phyloP scores from a whole-genome alignment of 2,113 vertebrate genomes.

The Peromyscus polionotus region DNA sequence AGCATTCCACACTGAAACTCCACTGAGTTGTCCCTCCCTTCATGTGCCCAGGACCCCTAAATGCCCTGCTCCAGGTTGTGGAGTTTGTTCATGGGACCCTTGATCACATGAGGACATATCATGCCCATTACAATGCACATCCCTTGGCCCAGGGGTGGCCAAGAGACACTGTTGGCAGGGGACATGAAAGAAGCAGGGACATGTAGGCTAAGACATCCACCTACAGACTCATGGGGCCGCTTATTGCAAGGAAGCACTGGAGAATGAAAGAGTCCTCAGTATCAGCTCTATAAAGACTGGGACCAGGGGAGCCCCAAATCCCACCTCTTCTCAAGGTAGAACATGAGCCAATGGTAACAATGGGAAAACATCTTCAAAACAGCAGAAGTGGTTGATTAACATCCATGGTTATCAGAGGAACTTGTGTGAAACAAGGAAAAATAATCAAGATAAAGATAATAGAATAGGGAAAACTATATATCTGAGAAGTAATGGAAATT shows the following conservation, averaged over 20 bases:
- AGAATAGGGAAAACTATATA: background rate
- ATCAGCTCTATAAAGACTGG: background rate
- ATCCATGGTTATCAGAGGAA: background rate
- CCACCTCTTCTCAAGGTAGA: background rate
- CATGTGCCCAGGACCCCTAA: background rate
- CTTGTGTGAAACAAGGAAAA: background rate
- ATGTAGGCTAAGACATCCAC: background rate
- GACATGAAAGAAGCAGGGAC: no score
- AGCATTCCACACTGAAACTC: background rate
- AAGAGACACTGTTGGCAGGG: background rate
- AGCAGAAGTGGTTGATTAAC: background rate
- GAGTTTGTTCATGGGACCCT: background rate
- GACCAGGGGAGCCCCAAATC: background rate
- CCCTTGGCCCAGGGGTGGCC: background rate
- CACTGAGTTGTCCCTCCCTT: background rate
- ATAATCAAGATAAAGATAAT: background rate
- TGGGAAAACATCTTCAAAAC: background rate
- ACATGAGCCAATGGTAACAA: background rate
- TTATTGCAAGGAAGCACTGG: background rate
- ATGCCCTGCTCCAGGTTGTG: background rate
- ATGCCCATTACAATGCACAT: background rate
- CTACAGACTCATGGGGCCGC: background rate
- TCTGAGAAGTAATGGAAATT: background rate
- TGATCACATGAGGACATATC: background rate
- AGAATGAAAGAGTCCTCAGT: background rate